phyloP scores from a whole-genome alignment of 2,797 vertebrate genomes.

The Sardinella longiceps region DNA sequence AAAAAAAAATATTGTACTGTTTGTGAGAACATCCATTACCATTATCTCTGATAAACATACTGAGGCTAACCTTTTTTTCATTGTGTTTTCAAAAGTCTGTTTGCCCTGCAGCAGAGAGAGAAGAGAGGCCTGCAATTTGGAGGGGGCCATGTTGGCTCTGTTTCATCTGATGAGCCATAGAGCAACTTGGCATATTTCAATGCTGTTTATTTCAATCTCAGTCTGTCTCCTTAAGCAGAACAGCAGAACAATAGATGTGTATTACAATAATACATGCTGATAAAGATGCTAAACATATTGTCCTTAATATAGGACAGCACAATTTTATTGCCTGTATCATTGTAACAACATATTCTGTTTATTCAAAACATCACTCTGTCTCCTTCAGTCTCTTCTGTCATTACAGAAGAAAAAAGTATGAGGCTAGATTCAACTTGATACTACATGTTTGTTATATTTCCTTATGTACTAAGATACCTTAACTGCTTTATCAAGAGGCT shows the following conservation, averaged over 20 bases:
- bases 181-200: background rate
- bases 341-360: too few relatives aligned
- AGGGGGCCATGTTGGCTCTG: background rate
- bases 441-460: too few relatives aligned
- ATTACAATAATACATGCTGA: background rate
- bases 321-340: too few relatives aligned
- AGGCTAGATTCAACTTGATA: too few relatives aligned
- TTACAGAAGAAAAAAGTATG: too few relatives aligned
- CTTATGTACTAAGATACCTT: too few relatives aligned
- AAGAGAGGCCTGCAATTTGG: background rate
- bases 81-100: background rate
- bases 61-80: background rate
- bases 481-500: too few relatives aligned
- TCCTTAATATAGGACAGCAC: background rate
- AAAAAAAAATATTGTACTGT: background rate
- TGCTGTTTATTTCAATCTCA: conserved; percentile 18
- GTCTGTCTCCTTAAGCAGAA: background rate
- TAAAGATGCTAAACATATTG: background rate
- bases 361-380: too few relatives aligned
- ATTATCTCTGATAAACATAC: conserved; percentile 2
- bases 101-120: background rate
- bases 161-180: background rate
- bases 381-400: too few relatives aligned
- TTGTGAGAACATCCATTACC: background rate
- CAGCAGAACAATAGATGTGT: background rate